Evolutionary conservation across 2,888 invertebrate genomes (phyloP).

Genomic region (Cerceris ruficornis): DNA sequence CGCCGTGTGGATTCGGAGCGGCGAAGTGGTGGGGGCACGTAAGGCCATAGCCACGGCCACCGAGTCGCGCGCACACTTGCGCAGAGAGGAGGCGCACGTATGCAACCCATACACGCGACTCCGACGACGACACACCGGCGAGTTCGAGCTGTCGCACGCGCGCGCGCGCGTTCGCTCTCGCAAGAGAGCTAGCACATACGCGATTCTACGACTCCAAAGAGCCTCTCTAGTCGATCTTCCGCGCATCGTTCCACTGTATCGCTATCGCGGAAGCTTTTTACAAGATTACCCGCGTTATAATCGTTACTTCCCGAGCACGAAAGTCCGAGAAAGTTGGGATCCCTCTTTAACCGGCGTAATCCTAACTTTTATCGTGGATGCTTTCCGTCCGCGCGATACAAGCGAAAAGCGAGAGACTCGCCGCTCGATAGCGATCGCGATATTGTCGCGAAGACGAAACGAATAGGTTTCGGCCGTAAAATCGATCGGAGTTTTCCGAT

Average conservation of each 20-base stretch:
- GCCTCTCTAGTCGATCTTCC: constrained; percentile 18
- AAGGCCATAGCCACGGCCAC: constrained; percentile 82
- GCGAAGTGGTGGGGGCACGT: constrained; percentile 68
- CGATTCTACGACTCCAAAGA: background rate
- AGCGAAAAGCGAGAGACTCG: too few relatives aligned
- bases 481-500: background rate
- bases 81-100: constrained; percentile 3
- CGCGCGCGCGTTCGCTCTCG: constrained; percentile 16
- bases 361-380: too few relatives aligned
- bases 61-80: constrained; percentile 66
- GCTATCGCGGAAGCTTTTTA: constrained; percentile 39
- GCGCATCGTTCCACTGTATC: constrained; percentile 30
- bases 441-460: too few relatives aligned
- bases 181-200: background rate
- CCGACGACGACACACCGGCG: background rate
- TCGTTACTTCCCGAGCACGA: background rate
- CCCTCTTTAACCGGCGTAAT: too few relatives aligned
- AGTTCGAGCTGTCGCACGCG: constrained; percentile 13
- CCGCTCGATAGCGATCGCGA: too few relatives aligned
- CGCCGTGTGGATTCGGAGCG: constrained; percentile 71
- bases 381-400: too few relatives aligned
- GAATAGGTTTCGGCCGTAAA: background rate
- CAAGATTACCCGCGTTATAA: constrained; percentile 8
- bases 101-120: constrained; percentile 2
- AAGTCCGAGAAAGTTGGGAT: background rate